Conservation (phyloP, 1,140 invertebrate genomes). For the Proctacanthus coquilletti region DNA sequence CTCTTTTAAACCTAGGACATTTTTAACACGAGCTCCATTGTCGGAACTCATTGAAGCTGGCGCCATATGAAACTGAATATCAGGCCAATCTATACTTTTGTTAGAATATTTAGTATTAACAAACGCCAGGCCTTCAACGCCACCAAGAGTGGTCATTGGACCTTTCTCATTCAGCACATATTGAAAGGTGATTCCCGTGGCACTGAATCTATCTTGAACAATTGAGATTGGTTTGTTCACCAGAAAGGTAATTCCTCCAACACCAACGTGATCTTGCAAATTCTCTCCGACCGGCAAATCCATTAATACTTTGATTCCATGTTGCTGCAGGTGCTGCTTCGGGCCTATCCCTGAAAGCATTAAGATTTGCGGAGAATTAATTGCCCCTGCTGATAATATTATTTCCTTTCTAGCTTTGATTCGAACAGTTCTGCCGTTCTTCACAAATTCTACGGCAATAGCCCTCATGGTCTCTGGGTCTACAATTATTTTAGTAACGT, state of each 20-base stretch:
- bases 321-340: slow-evolving; percentile 46
- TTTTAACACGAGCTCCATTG: slow-evolving; percentile 52
- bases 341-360: slow-evolving; percentile 83
- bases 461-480: slow-evolving; percentile 54
- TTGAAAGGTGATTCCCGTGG: slow-evolving; percentile 59
- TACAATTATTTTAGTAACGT: slow-evolving; percentile 54
- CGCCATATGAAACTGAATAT: slow-evolving; percentile 77
- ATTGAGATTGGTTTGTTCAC: slow-evolving; percentile 62
- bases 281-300: slow-evolving; percentile 63
- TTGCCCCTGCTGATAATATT: slow-evolving; percentile 61
- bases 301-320: slow-evolving; percentile 53
- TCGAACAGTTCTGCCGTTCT: slow-evolving; percentile 45
- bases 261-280: slow-evolving; percentile 68
- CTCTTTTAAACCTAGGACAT: slow-evolving; percentile 69
- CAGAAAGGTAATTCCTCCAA: slow-evolving; percentile 64
- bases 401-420: slow-evolving; percentile 59
- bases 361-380: slow-evolving; percentile 65
- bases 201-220: slow-evolving; percentile 53
- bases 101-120: slow-evolving; percentile 71
- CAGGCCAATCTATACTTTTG: slow-evolving; percentile 52
- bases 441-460: slow-evolving; percentile 56
- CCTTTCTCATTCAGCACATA: slow-evolving; percentile 60
- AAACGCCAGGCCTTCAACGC: slow-evolving; percentile 71
- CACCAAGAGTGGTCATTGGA: slow-evolving; percentile 70
- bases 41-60: slow-evolving; percentile 72